A percentile compares a stretch with the other conserved stretches of the same genome.
These are phyloP conservation scores for Zonitis immaculata DNA, from an alignment of 2,888 invertebrate genomes.

Conservation along the genomic window DNA sequence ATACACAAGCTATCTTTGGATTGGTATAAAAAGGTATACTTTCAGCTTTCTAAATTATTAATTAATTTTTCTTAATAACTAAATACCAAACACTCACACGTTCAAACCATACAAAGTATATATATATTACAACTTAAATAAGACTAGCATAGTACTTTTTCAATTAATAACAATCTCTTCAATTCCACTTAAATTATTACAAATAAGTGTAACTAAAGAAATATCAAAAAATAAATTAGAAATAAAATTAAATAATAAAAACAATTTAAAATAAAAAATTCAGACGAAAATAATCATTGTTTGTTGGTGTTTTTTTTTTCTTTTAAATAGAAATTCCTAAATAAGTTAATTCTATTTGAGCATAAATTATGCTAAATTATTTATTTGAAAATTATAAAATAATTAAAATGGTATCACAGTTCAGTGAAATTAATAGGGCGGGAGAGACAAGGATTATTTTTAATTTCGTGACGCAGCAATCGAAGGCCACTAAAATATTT, in stretches of 20 bases:
- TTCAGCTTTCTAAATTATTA: conserved; percentile 31
- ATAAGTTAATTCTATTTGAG: conserved; percentile 43
- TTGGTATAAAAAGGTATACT: conserved; percentile 48
- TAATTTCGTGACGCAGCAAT: conserved; percentile 1
- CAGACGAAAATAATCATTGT: conserved; percentile 4
- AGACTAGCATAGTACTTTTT: conserved; percentile 36
- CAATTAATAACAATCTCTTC: conserved; percentile 3
- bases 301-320: too few relatives aligned
- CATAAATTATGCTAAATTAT: conserved; percentile 32
- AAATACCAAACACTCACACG: conserved; percentile 34
- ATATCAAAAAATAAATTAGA: conserved; percentile 11
- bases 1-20: conserved; percentile 41
- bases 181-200: conserved; percentile 1
- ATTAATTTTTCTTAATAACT: conserved; percentile 27
- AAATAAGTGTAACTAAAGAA: conserved; percentile 3
- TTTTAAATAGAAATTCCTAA: conserved; percentile 4
- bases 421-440: conserved; percentile 42
- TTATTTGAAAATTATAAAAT: conserved; percentile 28
- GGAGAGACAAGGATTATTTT: background rate
- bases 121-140: conserved; percentile 33
- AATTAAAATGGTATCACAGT: conserved; percentile 49
- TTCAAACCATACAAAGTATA: conserved; percentile 31
- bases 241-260: conserved; percentile 16
- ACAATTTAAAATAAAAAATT: background rate
- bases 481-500: conserved; percentile 3